Conservation (phyloP, 2,113 vertebrate species). For the Otus sunia region DNA sequence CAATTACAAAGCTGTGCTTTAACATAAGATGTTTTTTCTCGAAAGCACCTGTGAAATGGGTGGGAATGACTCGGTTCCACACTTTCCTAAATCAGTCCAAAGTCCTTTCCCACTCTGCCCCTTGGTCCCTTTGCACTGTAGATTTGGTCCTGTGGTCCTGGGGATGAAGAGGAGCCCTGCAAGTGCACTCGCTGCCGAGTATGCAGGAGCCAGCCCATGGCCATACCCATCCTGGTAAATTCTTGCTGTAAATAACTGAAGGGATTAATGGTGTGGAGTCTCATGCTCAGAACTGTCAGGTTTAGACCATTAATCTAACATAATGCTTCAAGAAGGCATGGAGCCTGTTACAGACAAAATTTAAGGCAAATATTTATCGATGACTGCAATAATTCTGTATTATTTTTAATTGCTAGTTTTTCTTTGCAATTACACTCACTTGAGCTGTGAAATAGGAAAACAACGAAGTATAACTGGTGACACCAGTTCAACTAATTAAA, state of each 20-base stretch:
- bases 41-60: not conserved
- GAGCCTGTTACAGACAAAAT: not conserved
- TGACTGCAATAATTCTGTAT: not conserved
- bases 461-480: not conserved
- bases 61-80: not conserved
- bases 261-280: not conserved
- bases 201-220: not conserved
- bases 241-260: not conserved
- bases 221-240: not conserved
- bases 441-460: not conserved
- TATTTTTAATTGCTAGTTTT: conserved; percentile 8
- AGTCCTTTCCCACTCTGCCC: not conserved
- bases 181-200: too few species aligned
- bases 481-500: conserved; percentile 40
- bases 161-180: not conserved
- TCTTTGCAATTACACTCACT: not conserved
- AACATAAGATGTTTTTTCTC: not conserved
- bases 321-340: not conserved
- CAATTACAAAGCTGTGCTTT: not conserved
- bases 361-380: not conserved
- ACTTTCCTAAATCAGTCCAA: not conserved
- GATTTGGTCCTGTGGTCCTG: too few species aligned
- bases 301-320: not conserved
- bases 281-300: not conserved
- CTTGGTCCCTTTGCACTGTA: not conserved